Conservation (phyloP, 2,888 invertebrate genomes). For the Drosophila greeni region DNA sequence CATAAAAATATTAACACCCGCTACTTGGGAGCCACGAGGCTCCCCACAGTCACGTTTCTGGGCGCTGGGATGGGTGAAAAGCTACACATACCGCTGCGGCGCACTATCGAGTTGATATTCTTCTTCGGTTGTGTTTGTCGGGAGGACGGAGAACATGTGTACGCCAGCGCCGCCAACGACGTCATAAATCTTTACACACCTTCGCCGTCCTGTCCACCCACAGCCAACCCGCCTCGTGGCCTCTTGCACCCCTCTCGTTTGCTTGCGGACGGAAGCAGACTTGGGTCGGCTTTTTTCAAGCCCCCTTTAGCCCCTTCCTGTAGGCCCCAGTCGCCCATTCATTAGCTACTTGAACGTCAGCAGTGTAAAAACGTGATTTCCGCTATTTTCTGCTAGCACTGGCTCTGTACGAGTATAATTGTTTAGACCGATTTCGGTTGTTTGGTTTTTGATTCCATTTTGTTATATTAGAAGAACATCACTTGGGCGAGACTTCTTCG, state of each 20-base stretch:
- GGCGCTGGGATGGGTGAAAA: background rate
- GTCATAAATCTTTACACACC: slow-evolving; percentile 68
- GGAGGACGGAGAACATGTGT: slow-evolving; percentile 54
- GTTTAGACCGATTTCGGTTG: slow-evolving; percentile 36
- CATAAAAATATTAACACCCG: slow-evolving; percentile 60
- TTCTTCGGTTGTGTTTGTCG: slow-evolving; percentile 25
- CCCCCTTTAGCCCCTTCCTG: slow-evolving; percentile 14
- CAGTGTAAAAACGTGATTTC: slow-evolving; percentile 67
- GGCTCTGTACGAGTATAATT: slow-evolving; percentile 44
- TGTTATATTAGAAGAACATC: too few species aligned
- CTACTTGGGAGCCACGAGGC: slow-evolving; percentile 53
- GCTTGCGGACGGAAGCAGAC: slow-evolving; percentile 48
- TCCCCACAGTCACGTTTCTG: slow-evolving; percentile 61
- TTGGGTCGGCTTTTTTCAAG: slow-evolving; percentile 26
- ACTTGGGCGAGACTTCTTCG: background rate
- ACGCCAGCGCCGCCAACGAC: slow-evolving; percentile 50
- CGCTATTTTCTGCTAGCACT: slow-evolving; percentile 50
- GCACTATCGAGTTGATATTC: slow-evolving; percentile 50
- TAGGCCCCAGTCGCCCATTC: slow-evolving; percentile 7
- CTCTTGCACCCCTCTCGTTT: slow-evolving; percentile 5
- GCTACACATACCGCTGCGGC: slow-evolving; percentile 40
- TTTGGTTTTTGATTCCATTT: slow-evolving; percentile 35
- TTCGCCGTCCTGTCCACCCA: slow-evolving; percentile 45
- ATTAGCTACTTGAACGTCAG: slow-evolving; percentile 52
- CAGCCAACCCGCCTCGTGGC: slow-evolving; percentile 8